Conservation (phyloP, 1,140 invertebrate genomes). For the Procambarus virginalis region DNA sequence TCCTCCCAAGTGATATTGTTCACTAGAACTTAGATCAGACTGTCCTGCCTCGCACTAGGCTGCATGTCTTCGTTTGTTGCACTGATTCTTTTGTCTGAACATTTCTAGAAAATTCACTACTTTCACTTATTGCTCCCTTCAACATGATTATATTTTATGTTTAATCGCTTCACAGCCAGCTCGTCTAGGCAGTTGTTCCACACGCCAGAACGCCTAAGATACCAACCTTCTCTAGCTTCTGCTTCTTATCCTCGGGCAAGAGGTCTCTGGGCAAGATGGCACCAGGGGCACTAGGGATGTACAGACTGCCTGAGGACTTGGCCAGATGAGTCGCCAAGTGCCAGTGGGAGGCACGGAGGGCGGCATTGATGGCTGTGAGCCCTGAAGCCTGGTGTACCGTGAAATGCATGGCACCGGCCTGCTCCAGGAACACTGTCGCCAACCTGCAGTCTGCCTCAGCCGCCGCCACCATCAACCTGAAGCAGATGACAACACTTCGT, state of each 20-base stretch:
- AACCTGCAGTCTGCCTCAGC: constrained; percentile 1
- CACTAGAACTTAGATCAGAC: no score
- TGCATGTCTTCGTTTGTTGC: no score
- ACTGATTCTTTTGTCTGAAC: no score
- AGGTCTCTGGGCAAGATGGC: neutral
- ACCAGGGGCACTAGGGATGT: neutral
- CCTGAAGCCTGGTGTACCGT: neutral
- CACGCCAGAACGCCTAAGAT: neutral
- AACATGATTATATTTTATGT: no score
- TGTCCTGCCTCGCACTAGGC: no score
- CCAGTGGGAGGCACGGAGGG: neutral
- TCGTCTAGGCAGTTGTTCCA: no score
- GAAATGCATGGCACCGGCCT: neutral
- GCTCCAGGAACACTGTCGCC: neutral
- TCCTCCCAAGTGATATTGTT: no score
- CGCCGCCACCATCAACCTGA: neutral
- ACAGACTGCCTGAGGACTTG: neutral
- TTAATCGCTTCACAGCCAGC: no score
- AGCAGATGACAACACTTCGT: neutral
- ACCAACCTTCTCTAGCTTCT: neutral
- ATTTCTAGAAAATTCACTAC: no score
- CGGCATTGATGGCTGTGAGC: neutral
- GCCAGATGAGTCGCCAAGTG: neutral
- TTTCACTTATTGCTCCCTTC: no score
- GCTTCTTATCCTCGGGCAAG: neutral